phyloP scores from a whole-genome alignment of 2,888 invertebrate species.

The Chrysodeixis includens region DNA sequence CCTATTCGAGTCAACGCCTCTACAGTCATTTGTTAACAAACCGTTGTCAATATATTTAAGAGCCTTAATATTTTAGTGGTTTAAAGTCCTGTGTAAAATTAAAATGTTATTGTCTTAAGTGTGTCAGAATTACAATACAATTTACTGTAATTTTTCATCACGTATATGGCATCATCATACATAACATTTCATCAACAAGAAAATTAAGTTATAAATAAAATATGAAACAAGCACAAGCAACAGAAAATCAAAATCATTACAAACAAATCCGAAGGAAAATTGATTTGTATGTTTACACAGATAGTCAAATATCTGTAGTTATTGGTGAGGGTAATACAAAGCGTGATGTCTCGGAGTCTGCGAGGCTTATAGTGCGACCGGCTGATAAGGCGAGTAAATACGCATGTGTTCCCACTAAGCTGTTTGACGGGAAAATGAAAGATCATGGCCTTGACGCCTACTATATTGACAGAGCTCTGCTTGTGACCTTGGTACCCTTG shows the following conservation, averaged over 20 bases:
- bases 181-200: too few species aligned
- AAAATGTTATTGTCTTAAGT: too few species aligned
- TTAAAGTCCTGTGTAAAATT: too few species aligned
- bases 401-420: slow-evolving; percentile 3
- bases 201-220: too few species aligned
- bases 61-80: background rate
- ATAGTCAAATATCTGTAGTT: background rate
- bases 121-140: too few species aligned
- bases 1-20: background rate
- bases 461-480: background rate
- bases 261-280: slow-evolving; percentile 5
- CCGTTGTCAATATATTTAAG: background rate
- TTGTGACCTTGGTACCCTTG: too few species aligned
- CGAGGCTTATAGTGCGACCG: slow-evolving; percentile 24
- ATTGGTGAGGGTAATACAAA: slow-evolving; percentile 18
- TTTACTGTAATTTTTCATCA: too few species aligned
- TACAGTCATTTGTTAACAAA: background rate
- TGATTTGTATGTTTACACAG: background rate
- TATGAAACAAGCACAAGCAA: slow-evolving; percentile 19
- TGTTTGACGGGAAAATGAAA: background rate
- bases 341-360: slow-evolving; percentile 25
- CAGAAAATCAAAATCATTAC: slow-evolving; percentile 25
- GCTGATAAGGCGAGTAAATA: slow-evolving; percentile 17
- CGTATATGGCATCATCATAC: too few species aligned
- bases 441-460: background rate